These are phyloP conservation scores for Drosophila serrata DNA, from an alignment of 1,140 invertebrate species.

Conservation along the genomic window DNA sequence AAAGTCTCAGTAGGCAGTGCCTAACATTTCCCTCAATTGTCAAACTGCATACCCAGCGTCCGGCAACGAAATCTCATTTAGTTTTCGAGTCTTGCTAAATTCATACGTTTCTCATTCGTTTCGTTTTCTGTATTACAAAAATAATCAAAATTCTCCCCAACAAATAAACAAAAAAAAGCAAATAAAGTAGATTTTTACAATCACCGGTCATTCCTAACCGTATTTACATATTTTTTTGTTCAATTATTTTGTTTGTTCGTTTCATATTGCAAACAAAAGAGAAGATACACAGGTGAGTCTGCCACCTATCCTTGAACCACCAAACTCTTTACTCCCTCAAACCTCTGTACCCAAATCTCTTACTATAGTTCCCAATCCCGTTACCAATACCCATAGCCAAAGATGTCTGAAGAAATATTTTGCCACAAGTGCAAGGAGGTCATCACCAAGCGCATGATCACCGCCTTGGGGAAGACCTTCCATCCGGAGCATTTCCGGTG, in stretches of 20 bases:
- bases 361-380: neutral
- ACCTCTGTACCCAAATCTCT: accelerated
- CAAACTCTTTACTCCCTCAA: no score
- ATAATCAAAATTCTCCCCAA: conserved; percentile 45
- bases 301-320: no score
- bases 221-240: neutral
- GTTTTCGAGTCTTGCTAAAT: conserved; percentile 79
- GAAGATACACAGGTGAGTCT: neutral
- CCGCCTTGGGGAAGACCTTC: conserved; percentile 99
- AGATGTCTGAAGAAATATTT: conserved; percentile 53
- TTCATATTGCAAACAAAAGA: no score
- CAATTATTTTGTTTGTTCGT: conserved; percentile 16
- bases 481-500: conserved; percentile 99
- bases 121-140: conserved; percentile 44
- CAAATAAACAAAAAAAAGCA: conserved; percentile 26
- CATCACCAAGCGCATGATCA: conserved; percentile 85
- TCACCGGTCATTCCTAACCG: neutral
- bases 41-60: conserved; percentile 4
- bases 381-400: neutral
- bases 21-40: neutral
- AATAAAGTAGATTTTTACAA: neutral
- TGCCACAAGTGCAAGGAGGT: conserved; percentile 81
- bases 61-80: conserved; percentile 42
- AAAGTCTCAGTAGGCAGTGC: conserved; percentile 33
- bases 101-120: conserved; percentile 69